Evolutionary conservation across 2,797 vertebrate species (phyloP), one percentile per base, ranked within the genome.

Genomic region (Sphenopsis melanotis): DNA sequence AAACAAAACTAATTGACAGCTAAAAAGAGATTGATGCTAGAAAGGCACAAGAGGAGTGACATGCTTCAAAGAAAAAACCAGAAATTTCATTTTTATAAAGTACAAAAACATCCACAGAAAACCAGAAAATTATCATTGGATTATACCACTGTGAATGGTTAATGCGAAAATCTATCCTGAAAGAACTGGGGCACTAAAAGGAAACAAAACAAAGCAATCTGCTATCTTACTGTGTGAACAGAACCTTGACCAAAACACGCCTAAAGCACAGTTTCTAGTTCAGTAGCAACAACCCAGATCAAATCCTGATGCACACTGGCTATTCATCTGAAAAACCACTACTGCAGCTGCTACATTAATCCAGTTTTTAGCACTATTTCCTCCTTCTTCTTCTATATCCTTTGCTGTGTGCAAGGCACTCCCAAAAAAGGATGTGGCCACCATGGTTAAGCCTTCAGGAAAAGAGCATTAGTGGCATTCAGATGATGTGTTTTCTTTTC

Each of bases 151-250:
- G 21, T 2, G 11, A 14, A 49, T 13, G 26, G 61, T n/a, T 66
- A 64, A 74, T 32, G 39, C 44, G 53, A 74, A 82, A 93, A 79
- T 42, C 52, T 65, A 27, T 23, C 56, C 71, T 66, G 66, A 94
- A 95, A 93, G 71, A 95, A 91, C 49, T 74, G n/a, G 74, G 61
- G 26, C 90, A 87, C n/a, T 59, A 75, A 75, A 60, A 74, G 68
- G 56, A 72, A 94, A 76, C 56, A 75, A 69, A 93, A 32, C 71
- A 57, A 89, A 90, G 26, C 74, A 76, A 79, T 72, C 63, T 92
- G 68, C 37, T 80, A 36, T 27, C 61, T 83, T 68, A 55, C 7
- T 41, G 16, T 85, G 72, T 9, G 34, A 82, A 77, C 55, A 77
- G 69, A 49, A 4, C 34, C 47, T 70, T 37, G 20, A 92, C 61